phyloP scores from a whole-genome alignment of 2,797 vertebrate species.

The Fratercula arctica region DNA sequence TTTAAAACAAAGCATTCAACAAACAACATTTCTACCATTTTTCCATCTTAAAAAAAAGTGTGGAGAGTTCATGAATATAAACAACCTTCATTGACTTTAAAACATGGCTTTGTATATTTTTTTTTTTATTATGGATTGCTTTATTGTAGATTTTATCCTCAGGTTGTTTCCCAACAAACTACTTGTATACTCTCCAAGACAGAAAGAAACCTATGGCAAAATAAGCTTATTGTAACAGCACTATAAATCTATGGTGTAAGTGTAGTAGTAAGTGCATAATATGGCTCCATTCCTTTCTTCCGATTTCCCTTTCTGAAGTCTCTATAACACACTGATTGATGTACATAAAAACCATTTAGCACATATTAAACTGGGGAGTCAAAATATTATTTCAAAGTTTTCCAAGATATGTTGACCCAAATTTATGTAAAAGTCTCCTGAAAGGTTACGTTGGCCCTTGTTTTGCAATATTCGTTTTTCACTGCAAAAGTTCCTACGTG shows the following conservation, averaged over 20 bases:
- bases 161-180: not conserved
- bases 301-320: not conserved
- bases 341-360: not conserved
- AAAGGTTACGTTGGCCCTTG: not conserved
- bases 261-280: not conserved
- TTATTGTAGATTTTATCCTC: constrained; percentile 1
- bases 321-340: not conserved
- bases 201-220: constrained; percentile 15
- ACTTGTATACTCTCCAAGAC: not conserved
- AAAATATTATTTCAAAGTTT: constrained; percentile 29
- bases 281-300: not conserved
- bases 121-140: not conserved
- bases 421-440: not conserved
- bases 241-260: not conserved
- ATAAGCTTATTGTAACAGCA: not conserved
- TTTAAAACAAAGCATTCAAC: constrained; percentile 30
- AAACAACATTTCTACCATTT: constrained; percentile 26
- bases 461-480: not conserved
- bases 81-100: not conserved
- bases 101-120: not conserved
- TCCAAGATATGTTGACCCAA: not conserved
- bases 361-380: not conserved
- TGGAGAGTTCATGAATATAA: constrained; percentile 17
- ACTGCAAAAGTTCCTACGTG: rapidly evolving
- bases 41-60: not conserved